phyloP scores from a whole-genome alignment of 2,113 vertebrate species.

The Python bivittatus region DNA sequence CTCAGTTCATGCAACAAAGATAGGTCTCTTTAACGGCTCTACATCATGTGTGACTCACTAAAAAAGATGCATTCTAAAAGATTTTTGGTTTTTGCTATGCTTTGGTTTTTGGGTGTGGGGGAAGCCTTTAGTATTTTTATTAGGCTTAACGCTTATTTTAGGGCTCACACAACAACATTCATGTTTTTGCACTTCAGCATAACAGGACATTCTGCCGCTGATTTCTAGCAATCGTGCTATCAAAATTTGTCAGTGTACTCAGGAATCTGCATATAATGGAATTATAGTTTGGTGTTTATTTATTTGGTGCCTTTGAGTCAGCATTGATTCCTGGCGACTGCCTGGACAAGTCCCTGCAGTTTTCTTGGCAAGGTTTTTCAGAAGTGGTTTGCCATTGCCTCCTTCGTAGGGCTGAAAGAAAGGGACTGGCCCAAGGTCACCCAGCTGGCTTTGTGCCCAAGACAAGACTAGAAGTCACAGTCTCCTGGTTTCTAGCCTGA shows the following conservation, averaged over 20 bases:
- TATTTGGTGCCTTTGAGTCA: neutral
- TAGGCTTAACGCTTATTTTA: neutral
- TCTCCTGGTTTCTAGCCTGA: neutral
- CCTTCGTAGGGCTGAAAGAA: neutral
- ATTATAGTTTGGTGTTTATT: neutral
- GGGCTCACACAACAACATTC: neutral
- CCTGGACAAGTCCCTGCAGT: neutral
- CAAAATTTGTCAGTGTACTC: neutral
- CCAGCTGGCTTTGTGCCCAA: neutral
- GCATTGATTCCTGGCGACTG: neutral
- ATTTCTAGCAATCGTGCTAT: neutral
- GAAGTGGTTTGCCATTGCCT: neutral
- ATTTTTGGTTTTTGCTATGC: neutral
- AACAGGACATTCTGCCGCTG: neutral
- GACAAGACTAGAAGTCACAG: neutral
- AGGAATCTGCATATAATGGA: neutral
- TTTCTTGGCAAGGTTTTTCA: neutral
- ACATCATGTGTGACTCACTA: neutral
- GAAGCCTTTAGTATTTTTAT: neutral
- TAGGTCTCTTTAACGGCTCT: neutral
- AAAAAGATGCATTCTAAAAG: neutral
- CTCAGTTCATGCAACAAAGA: too few relatives aligned
- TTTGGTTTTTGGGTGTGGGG: neutral
- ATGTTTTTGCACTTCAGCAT: neutral
- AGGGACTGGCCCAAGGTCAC: neutral